These are phyloP conservation scores for Prosopocoilus inquinatus DNA, from an alignment of 2,888 invertebrate genomes.

Conservation along the genomic window DNA sequence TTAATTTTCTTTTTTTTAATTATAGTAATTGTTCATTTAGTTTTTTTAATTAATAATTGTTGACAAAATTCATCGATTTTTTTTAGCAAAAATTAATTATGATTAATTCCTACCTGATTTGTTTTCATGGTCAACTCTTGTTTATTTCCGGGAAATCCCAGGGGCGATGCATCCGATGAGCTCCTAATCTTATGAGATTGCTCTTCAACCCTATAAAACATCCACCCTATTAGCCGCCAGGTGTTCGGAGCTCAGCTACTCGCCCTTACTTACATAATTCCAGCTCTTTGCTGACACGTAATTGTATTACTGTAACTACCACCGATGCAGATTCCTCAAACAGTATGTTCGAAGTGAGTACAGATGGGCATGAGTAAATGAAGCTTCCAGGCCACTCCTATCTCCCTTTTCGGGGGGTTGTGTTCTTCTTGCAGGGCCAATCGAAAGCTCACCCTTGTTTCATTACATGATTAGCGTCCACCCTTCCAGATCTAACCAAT, in stretches of 20 bases:
- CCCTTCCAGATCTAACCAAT: slow-evolving; percentile 21
- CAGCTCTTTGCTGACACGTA: slow-evolving; percentile 3
- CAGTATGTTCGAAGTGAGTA: slow-evolving; percentile 16
- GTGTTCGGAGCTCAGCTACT: not conserved
- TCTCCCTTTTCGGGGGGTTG: slow-evolving; percentile 8
- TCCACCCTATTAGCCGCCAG: too few relatives aligned
- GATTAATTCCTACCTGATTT: slow-evolving; percentile 28
- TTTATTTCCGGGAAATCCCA: slow-evolving; percentile 21
- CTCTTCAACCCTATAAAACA: slow-evolving; percentile 27
- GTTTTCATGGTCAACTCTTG: slow-evolving; percentile 27
- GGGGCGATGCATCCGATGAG: slow-evolving; percentile 24
- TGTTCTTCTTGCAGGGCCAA: slow-evolving; percentile 7
- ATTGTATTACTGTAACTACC: not conserved
- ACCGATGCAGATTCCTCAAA: slow-evolving; percentile 10
- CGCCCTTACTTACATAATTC: slow-evolving; percentile 8
- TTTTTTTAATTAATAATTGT: too few relatives aligned
- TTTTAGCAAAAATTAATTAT: too few relatives aligned
- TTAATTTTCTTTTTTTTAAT: too few relatives aligned
- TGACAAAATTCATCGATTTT: too few relatives aligned
- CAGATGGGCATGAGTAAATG: slow-evolving; percentile 11
- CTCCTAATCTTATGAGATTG: slow-evolving; percentile 25
- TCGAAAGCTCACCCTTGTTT: slow-evolving; percentile 14
- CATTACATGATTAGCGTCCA: slow-evolving; percentile 16
- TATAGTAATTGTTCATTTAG: too few relatives aligned
- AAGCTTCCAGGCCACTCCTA: slow-evolving; percentile 13